Conservation (phyloP, 2,113 vertebrate genomes). For the Dermatemys mawii region DNA sequence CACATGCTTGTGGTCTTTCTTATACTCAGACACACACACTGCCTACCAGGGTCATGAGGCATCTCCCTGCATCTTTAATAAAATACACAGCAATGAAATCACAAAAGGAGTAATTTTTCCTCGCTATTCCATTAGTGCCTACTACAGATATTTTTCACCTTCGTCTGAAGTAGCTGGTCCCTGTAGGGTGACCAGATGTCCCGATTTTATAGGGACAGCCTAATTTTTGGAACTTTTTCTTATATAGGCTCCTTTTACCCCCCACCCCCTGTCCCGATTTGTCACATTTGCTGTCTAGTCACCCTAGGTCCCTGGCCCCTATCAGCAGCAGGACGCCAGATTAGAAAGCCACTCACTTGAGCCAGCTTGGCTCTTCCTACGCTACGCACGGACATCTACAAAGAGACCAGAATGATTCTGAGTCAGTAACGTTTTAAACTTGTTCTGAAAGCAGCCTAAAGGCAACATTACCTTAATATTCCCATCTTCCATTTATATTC, state of each 20-base stretch:
- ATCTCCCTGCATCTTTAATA: background rate
- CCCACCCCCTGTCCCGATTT: too few species aligned
- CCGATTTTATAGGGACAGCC: too few species aligned
- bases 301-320: background rate
- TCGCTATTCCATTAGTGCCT: background rate
- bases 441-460: background rate
- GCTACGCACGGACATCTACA: rapidly evolving
- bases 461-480: background rate
- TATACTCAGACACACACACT: rapidly evolving
- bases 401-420: background rate
- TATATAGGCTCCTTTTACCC: too few species aligned
- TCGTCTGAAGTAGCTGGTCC: background rate
- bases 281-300: too few species aligned
- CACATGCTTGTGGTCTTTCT: background rate
- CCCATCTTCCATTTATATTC: background rate
- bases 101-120: background rate
- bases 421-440: background rate
- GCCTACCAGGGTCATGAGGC: background rate
- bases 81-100: background rate
- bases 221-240: too few species aligned
- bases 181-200: too few species aligned
- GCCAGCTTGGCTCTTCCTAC: background rate
- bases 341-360: background rate
- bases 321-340: background rate
- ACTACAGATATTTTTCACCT: background rate